Base-by-base conservation (phyloP, 1,140 invertebrate genomes). In the Patella vulgata region DNA sequence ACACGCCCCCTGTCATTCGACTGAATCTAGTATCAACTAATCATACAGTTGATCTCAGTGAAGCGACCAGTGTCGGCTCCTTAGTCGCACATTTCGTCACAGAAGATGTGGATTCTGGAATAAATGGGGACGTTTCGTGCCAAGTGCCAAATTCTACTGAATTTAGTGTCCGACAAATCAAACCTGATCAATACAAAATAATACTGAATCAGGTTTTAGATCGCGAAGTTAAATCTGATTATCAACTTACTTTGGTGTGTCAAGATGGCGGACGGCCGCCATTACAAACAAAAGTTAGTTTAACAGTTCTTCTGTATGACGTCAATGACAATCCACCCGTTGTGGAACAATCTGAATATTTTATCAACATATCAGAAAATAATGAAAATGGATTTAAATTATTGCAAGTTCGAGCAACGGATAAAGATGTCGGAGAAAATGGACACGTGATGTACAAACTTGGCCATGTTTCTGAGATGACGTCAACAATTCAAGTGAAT, bases 301-400 rank as follows among this genome's bases (percentile, higher is more conserved):
- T 78, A 43, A 67, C 58, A 47, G 69, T 78, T 1, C 62, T 72
- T 53, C 63, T 78, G n/a, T 50, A 63, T 48, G 75, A 78, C 68
- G 68, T 64, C 0, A 78, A 78, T 64, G 75, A 78, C 51, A 78
- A 78, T 57, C 51, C 53, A 11, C 75, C 75, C 6, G 55, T 67
- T n/a, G 75, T 78, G 62, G 48, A 65, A 28, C 50, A 65, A n/a
- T 59, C 56, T 4, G 58, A 70, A 9, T 75, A 75, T 55, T 36
- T 46, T n/a, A 27, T 36, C 8, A 61, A 60, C 33, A 43, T 66
- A 6, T 50, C 58, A 5, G 64, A 66, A 42, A 59, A 66, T 25
- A 28, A 51, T 19, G 44, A 44, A 28, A 48, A 43, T 6, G 42
- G 27, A 3, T 39, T 61, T 3, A 36, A 36, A 36, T 12, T 66